Evolutionary conservation across 2,113 vertebrate genomes (phyloP), one percentile per base, ranked within the genome.

Genomic region (Pachyramphus minor): DNA sequence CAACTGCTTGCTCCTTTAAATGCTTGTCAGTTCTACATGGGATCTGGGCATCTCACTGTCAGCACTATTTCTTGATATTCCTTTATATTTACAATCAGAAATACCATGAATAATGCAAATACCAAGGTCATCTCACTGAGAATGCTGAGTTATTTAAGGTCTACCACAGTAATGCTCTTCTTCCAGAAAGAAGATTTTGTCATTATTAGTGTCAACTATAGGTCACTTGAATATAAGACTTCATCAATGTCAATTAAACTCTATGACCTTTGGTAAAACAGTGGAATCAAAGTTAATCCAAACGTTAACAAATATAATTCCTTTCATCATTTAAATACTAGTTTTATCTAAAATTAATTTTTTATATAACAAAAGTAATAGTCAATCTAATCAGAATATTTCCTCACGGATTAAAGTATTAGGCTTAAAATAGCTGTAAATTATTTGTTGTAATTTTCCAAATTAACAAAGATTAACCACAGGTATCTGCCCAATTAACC

Each of bases 181-280:
- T 89, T 91, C 35, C 45, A 84, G 76, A 69, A 95, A 86, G 83
- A 80, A 76, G 63, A 79, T 87, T 91, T 96, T 95, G 85, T 90
- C 91, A 95, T 96, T 95, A 92, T 83, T 90, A 92, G 58, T 77
- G 94, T 96, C 92, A 95, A 18, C 35, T 31, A 47, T 71, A 77
- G 91, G 88, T 95, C 94, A 84, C 56, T 59, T 94, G 77, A 94
- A 91, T 92, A 63, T 76, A 93, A 92, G 84, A 30, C 87, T 93
- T 94, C 90, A 93, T 95, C 94, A 92, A 93, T 93, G 88, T 84
- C 87, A 94, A 95, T 97, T 96, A 97, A 97, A 97, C 96, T 84
- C 62, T 47, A 19, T 73, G 95, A 96, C 95, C 96, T 94, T 90
- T 67, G 45, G 55, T 68, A 89, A 95, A 96, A 85, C 14, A 84